Base-by-base conservation (phyloP, 2,888 invertebrate species). In the Macrosiphum euphorbiae region DNA sequence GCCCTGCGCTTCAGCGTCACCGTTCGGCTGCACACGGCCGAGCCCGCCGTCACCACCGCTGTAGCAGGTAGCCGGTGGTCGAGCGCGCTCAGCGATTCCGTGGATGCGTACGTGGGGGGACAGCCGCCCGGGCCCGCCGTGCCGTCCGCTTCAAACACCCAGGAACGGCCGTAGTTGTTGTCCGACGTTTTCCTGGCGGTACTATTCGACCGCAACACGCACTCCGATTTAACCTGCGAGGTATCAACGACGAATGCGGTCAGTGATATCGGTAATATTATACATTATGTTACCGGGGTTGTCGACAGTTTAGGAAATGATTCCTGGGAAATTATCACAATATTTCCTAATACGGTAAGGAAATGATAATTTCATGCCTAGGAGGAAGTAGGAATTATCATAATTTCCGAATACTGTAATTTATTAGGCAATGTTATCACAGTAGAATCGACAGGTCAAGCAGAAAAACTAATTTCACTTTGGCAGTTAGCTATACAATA, bases 121-220 rank as follows among this genome's bases (percentile, higher is more conserved):
- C 94, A 92, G n/a, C 85, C 41, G 26, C 91, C 91, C 35, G 89
- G 89, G 5, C 61, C 94, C 61, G 90, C 47, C 24, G 94, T 94
- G 89, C 94, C 92, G 84, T 95, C 95, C 41, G 96, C 95, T 92
- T 96, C 96, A 95, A 96, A 96, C 88, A 96, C 96, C 96, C 96
- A 96, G 94, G 96, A 96, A 95, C 96, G 96, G 41, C 96, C 96
- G 95, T 96, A 96, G 90, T 96, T 96, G 95, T 96, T 96, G 95
- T 96, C 94, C 61, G 94, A 89, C 47, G 94, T 24, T 58, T 90
- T 94, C 28, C 58, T 41, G 20, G 85, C 26, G 10, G 50, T 61
- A 85, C 94, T 90, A 90, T 86, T 90, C 96, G 47, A 95, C 95
- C 94, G 94, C 94, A 94, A 95, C 95, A n/a, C 95, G 94, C 94